Percentiles rank a stretch among this genome's conserved stretches.
Evolutionary conservation across 2,797 vertebrate species (phyloP).

Genomic region (Euthynnus affinis): DNA sequence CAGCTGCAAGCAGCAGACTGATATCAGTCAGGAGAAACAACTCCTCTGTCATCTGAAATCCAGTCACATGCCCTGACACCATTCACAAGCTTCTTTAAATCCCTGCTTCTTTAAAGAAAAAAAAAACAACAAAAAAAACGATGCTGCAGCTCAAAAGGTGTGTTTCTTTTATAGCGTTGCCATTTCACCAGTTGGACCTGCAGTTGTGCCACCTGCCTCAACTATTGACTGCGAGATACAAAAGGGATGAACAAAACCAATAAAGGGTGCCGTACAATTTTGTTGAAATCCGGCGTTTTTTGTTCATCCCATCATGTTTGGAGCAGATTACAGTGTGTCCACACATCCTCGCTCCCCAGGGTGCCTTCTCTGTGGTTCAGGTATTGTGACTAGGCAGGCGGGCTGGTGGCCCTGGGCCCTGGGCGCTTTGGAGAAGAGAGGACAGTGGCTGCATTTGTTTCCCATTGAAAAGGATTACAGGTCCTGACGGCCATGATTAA

Average conservation of each 20-base stretch:
- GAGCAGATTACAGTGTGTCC: conserved; percentile 81
- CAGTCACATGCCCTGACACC: conserved; percentile 37
- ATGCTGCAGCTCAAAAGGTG: conserved; percentile 18
- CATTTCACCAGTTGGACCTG: conserved; percentile 43
- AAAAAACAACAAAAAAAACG: background rate
- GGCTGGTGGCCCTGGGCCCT: conserved; percentile 83
- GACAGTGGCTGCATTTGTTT: conserved; percentile 94
- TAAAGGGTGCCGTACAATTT: conserved; percentile 76
- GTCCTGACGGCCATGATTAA: conserved; percentile 98
- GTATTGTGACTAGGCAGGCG: conserved; percentile 84
- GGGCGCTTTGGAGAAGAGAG: conserved; percentile 80
- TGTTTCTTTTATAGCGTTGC: conserved; percentile 14
- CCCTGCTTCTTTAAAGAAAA: conserved; percentile 5
- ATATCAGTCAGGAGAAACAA: conserved; percentile 54
- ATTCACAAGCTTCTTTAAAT: conserved; percentile 41
- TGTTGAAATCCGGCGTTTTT: conserved; percentile 74
- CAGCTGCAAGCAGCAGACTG: conserved; percentile 63
- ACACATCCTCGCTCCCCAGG: conserved; percentile 68
- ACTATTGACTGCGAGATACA: conserved; percentile 65
- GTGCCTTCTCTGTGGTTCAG: conserved; percentile 72
- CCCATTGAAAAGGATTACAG: conserved; percentile 94
- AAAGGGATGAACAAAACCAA: conserved; percentile 70
- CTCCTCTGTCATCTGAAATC: conserved; percentile 65
- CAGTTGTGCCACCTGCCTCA: conserved; percentile 58
- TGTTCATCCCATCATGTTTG: conserved; percentile 80